Percentiles rank a stretch among this genome's conserved stretches.
Conservation (phyloP, 2,113 vertebrate species). For the Ammospiza caudacuta region DNA sequence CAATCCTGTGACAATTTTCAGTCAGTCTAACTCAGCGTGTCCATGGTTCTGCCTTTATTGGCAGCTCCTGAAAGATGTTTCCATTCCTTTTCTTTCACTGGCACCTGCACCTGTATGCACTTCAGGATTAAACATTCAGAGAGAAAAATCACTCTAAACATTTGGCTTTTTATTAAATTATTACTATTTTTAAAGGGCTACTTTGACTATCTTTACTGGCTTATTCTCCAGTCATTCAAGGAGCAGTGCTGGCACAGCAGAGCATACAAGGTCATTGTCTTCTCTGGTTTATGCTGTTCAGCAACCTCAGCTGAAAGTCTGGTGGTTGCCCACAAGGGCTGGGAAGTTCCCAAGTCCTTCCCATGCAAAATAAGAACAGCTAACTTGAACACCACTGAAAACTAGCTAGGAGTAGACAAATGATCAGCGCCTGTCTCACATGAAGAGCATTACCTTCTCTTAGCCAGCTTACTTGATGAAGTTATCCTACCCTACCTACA, state of each 20-base stretch:
- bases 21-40: not conserved
- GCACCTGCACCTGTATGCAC: not conserved
- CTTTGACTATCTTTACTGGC: not conserved
- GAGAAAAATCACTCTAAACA: not conserved
- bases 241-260: not conserved
- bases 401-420: not conserved
- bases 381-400: not conserved
- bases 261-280: not conserved
- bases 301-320: not conserved
- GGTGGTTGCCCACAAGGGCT: not conserved
- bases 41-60: not conserved
- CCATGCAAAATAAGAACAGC: not conserved
- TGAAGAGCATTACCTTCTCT: not conserved
- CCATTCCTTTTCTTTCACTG: not conserved
- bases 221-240: not conserved
- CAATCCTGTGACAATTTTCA: not conserved
- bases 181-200: not conserved
- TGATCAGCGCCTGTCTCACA: not conserved
- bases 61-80: not conserved
- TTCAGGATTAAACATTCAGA: not conserved
- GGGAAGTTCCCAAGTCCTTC: not conserved
- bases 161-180: too few species aligned
- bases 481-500: not conserved
- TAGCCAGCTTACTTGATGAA: not conserved
- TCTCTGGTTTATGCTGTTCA: not conserved